Percentiles rank a stretch among this genome's conserved stretches.
Conservation (phyloP, 2,888 invertebrate genomes). For the Heliconius sara region DNA sequence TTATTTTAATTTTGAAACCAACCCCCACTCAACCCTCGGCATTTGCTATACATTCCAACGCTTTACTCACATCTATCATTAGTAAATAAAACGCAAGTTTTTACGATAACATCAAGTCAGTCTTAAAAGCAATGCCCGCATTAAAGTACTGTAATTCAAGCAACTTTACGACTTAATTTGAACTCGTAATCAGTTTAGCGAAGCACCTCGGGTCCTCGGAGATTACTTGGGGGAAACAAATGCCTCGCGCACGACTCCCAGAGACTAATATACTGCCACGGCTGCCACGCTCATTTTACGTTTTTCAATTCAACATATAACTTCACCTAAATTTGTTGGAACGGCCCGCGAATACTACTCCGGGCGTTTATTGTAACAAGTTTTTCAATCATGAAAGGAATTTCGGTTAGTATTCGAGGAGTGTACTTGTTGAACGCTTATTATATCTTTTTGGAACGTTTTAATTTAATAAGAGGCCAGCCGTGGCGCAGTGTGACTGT, state of each 20-base stretch:
- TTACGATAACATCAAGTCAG: constrained; percentile 42
- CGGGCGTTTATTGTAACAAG: constrained; percentile 47
- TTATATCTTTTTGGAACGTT: neutral
- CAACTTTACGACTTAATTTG: constrained; percentile 82
- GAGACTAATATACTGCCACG: constrained; percentile 50
- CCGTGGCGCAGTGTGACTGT: neutral
- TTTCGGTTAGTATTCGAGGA: constrained; percentile 38
- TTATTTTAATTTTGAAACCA: no score
- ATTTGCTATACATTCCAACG: neutral
- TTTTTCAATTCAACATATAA: constrained; percentile 53
- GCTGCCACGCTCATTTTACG: constrained; percentile 48
- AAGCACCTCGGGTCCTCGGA: constrained; percentile 64
- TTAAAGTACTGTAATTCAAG: constrained; percentile 76
- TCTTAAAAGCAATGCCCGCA: constrained; percentile 44
- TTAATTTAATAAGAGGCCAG: neutral
- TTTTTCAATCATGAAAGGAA: constrained; percentile 48
- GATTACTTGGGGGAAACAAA: constrained; percentile 69
- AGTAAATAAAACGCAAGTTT: constrained; percentile 39
- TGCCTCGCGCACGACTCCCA: constrained; percentile 62
- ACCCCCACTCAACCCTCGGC: no score
- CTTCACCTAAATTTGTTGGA: constrained; percentile 50
- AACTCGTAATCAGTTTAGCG: constrained; percentile 80
- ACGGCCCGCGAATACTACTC: constrained; percentile 41
- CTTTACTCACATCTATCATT: constrained; percentile 16
- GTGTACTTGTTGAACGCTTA: constrained; percentile 41